Base-by-base conservation (phyloP, 1,140 invertebrate genomes). In the Euglossa dilemma region DNA sequence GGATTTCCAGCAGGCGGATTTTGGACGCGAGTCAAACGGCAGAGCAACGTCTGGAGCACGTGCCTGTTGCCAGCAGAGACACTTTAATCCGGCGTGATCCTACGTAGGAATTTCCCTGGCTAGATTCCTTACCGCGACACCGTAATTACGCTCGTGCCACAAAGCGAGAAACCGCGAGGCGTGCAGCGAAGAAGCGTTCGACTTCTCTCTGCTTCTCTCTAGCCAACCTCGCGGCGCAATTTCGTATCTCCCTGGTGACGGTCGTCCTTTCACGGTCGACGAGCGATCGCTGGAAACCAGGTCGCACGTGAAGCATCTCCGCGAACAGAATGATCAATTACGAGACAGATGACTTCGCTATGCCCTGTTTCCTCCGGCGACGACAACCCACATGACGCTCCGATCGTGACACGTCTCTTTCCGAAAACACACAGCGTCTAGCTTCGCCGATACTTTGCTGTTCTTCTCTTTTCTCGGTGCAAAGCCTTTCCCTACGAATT, bases 281-380 rank as follows among this genome's bases (percentile, higher is more conserved):
- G 59, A 16, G 20, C 20, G 75, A 56, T 85, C 61, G 45, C 54
- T 82, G 78, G 76, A 76, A 91, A 91, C 61, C 85, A 83, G 90
- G 90, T 87, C 90, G 87, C 43, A 76, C 83, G 85, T 84, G 67
- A 90, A 86, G 47, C 84, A 67, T 80, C 82, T 85, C 54, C 28
- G 72, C 72, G 76, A 83, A 85, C 71, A 69, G 54, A 76, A 77
- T 56, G 66, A 82, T 71, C 84, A 83, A 84, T 87, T 86, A 79
- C 75, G 74, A 50, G 83, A 81, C 75, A 57, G 71, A 85, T 85
- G 78, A 72, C 72, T 72, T 45, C 56, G 84, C 81, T 76, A 85
- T 84, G 90, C 84, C 81, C 90, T 91, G 89, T 59, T 91, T 91
- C 67, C 67, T 78, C 50, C 50, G 72, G 61, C 72, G 61, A 54